These are phyloP conservation scores for Zenarchopterus dispar DNA, from an alignment of 2,797 vertebrate genomes.

Conservation along the genomic window DNA sequence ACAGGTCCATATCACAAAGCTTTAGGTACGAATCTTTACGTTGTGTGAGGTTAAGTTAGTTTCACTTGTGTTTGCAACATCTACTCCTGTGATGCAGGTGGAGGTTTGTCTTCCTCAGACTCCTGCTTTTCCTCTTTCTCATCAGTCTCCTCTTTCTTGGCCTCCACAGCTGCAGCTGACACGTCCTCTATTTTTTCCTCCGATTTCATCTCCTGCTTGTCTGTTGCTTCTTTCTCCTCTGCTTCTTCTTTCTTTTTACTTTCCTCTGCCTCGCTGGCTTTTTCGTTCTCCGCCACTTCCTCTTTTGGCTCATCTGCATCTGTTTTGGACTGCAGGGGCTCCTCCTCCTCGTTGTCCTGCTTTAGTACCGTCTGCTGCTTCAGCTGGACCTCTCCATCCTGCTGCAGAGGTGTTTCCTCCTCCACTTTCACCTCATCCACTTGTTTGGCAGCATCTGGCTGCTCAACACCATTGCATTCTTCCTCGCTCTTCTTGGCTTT, in stretches of 20 bases:
- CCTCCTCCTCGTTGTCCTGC: conserved; percentile 69
- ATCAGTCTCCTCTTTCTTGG: conserved; percentile 39
- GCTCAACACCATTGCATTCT: conserved; percentile 27
- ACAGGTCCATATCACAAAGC: conserved; percentile 56
- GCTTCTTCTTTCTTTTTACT: conserved; percentile 45
- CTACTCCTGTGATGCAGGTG: conserved; percentile 67
- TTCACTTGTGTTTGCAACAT: conserved; percentile 17
- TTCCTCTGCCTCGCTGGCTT: conserved; percentile 33
- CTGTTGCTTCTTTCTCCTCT: conserved; percentile 35
- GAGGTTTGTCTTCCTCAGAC: conserved; percentile 56
- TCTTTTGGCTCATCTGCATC: conserved; percentile 47
- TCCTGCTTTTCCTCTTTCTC: conserved; percentile 66
- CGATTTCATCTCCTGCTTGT: conserved; percentile 36
- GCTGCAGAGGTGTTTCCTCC: conserved; percentile 75
- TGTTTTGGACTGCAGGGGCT: conserved; percentile 56
- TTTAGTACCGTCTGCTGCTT: conserved; percentile 64
- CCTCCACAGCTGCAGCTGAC: conserved; percentile 15
- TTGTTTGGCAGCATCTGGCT: conserved; percentile 14
- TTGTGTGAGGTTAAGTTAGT: conserved; percentile 39
- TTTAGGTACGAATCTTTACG: conserved; percentile 31
- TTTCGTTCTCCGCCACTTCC: conserved; percentile 52
- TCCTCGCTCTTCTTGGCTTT: conserved; percentile 66
- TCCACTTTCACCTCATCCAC: conserved; percentile 64
- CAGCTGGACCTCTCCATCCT: conserved; percentile 76
- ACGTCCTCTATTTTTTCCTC: conserved; percentile 49